phyloP scores from a whole-genome alignment of 2,888 invertebrate genomes.

The Beris chalybata region DNA sequence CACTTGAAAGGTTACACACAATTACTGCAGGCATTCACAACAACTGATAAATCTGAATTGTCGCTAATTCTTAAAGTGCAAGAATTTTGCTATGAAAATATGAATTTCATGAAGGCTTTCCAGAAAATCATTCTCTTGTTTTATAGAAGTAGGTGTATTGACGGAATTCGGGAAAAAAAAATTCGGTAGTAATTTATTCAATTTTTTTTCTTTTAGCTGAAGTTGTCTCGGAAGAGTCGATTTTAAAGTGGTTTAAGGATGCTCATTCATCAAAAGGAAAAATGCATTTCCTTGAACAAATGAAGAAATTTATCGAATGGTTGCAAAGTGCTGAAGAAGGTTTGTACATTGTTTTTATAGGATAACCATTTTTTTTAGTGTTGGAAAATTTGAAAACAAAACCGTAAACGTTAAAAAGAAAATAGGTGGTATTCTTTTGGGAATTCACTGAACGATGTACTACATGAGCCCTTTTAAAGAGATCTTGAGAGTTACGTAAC shows the following conservation, averaged over 20 bases:
- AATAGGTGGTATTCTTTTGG: too few species aligned
- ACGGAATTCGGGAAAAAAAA: not conserved
- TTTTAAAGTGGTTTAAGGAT: constrained; percentile 95
- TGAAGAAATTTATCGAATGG: constrained; percentile 98
- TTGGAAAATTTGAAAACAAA: too few species aligned
- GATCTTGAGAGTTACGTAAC: too few species aligned
- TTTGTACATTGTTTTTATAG: constrained; percentile 43
- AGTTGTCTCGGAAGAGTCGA: constrained; percentile 92
- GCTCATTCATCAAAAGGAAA: constrained; percentile 93
- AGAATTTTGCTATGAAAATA: constrained; percentile 98
- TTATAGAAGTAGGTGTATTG: constrained; percentile 76
- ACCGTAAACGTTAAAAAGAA: too few species aligned
- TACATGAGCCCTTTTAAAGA: too few species aligned
- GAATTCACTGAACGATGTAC: too few species aligned
- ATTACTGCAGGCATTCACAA: constrained; percentile 84
- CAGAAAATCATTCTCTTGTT: constrained; percentile 94
- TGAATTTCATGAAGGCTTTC: constrained; percentile 98
- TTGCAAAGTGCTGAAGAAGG: constrained; percentile 93
- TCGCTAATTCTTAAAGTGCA: constrained; percentile 90
- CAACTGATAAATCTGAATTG: constrained; percentile 83
- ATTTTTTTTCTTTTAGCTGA: constrained; percentile 64
- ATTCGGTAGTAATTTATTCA: not conserved
- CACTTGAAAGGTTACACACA: constrained; percentile 85
- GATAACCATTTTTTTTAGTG: not conserved
- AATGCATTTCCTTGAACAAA: constrained; percentile 96